Percentiles rank a stretch among this genome's conserved stretches.
These are phyloP conservation scores for Acinonyx jubatus DNA, from an alignment of 2,113 vertebrate species.

Conservation along the genomic window DNA sequence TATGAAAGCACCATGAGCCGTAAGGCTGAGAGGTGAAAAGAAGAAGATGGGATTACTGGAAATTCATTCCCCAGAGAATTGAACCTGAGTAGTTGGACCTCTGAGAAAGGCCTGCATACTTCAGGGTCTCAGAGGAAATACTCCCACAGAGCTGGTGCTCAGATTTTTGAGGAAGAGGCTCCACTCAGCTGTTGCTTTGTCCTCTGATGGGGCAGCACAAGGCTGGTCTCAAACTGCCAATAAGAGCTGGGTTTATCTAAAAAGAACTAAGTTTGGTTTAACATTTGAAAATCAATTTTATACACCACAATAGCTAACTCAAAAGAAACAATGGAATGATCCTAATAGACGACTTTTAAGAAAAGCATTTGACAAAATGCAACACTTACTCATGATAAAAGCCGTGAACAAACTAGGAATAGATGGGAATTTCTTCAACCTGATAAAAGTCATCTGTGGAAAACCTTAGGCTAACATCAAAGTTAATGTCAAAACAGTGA, in stretches of 20 bases:
- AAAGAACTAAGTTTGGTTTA: slow-evolving; percentile 3
- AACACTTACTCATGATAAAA: not conserved
- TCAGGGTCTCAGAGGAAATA: not conserved
- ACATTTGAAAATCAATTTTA: slow-evolving; percentile 33
- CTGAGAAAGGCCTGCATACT: not conserved
- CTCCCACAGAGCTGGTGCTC: not conserved
- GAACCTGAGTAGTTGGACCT: not conserved
- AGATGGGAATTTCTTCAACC: not conserved
- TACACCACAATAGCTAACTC: not conserved
- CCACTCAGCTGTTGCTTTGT: not conserved
- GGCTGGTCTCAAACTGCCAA: not conserved
- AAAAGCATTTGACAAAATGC: not conserved
- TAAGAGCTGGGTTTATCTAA: not conserved
- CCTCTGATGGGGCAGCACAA: not conserved
- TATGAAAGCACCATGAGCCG: not conserved
- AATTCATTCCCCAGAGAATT: not conserved
- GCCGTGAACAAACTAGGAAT: not conserved
- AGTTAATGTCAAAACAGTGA: not conserved
- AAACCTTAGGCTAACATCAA: not conserved
- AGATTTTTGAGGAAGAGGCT: not conserved
- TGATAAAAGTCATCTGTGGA: not conserved
- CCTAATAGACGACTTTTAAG: not conserved
- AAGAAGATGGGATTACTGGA: not conserved
- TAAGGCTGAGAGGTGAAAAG: not conserved
- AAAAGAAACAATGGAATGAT: not conserved